These are phyloP conservation scores for Dryadula phaetusa DNA, from an alignment of 2,888 invertebrate genomes.

Conservation along the genomic window DNA sequence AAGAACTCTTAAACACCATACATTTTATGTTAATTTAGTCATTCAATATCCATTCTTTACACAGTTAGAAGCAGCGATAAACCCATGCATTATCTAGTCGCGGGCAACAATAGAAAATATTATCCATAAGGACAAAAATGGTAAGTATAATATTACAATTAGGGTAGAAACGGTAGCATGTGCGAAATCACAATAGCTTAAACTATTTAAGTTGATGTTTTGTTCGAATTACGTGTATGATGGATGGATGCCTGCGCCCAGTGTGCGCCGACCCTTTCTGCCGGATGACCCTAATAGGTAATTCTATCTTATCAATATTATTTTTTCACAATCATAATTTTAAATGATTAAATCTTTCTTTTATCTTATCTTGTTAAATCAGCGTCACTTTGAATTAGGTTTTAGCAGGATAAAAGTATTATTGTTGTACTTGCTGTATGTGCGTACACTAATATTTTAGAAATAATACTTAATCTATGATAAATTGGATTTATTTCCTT, in stretches of 20 bases:
- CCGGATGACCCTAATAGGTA: constrained; percentile 35
- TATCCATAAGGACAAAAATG: constrained; percentile 74
- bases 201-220: constrained; percentile 59
- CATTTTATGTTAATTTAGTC: constrained; percentile 80
- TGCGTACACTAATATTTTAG: neutral
- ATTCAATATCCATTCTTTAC: constrained; percentile 77
- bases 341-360: constrained; percentile 11
- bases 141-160: constrained; percentile 82
- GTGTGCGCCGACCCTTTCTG: constrained; percentile 40
- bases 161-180: constrained; percentile 75
- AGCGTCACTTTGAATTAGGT: constrained; percentile 16
- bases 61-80: constrained; percentile 79
- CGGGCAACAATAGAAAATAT: constrained; percentile 71
- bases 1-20: constrained; percentile 54
- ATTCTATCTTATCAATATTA: constrained; percentile 32
- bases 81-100: constrained; percentile 83
- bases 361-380: constrained; percentile 17
- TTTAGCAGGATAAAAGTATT: neutral
- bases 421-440: neutral
- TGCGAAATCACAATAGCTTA: constrained; percentile 75
- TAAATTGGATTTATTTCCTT: too few species aligned
- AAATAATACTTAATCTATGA: too few species aligned
- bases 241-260: constrained; percentile 56
- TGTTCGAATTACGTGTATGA: constrained; percentile 63
- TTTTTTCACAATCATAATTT: constrained; percentile 26